Evolutionary conservation across 2,888 invertebrate species (phyloP), one percentile per base, ranked within the genome.

Genomic region (Furcula furcula): DNA sequence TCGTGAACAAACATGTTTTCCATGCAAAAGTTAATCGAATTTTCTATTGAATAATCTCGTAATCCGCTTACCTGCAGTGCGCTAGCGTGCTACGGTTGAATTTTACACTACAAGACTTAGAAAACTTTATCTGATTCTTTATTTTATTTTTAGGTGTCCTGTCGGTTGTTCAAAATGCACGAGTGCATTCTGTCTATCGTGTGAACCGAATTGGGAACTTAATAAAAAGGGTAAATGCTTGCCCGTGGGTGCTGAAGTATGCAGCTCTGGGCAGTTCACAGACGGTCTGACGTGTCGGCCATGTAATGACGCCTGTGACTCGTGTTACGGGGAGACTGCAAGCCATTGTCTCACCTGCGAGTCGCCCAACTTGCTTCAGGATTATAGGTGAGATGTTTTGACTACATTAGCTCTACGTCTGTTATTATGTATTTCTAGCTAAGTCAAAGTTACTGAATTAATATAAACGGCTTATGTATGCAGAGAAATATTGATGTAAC

Each of bases 291-390:
- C 90, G 27, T 97, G 97, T 72, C 91, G 91, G 43, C 89, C 91
- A 2, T 97, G 97, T 65, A 93, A 95, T 65, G 90, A 91, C 2
- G 93, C 94, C 0, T 97, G 97, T 62, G 94, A 94, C 46, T 92
- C 93, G n/a, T 97, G 97, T 70, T 93, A 92, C 42, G 96, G 95
- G 0, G 91, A 92, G 3, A 91, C 92, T n/a, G 93, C 93, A 18
- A 89, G 90, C 22, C 91, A 92, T 35, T 96, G 96, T 72, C 80
- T 95, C 15, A 93, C 94, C 18, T 96, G 95, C 59, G 90, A 90
- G n/a, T 90, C 91, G 31, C 93, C 95, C 12, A 87, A 94, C 31
- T 88, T 95, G 28, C 88, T 95, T 12, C 93, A 95, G 69, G 92
- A 92, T 38, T 70, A 84, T 45, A 78, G 59, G 88, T 87, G 52